Percentiles rank a stretch among this genome's conserved stretches.
These are phyloP conservation scores for Peribatodes rhomboidaria DNA, from an alignment of 2,888 invertebrate species.

Conservation along the genomic window DNA sequence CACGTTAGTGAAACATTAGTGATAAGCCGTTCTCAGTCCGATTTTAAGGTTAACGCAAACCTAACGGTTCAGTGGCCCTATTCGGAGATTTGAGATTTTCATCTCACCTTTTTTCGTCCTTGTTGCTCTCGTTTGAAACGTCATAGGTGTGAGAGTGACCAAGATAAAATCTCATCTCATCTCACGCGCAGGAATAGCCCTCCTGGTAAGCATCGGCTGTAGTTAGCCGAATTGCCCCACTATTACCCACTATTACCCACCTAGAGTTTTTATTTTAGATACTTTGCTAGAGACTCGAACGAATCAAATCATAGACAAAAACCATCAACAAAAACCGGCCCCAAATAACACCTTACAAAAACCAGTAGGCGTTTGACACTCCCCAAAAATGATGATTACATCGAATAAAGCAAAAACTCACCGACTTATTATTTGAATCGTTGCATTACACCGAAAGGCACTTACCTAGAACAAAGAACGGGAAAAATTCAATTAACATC, in stretches of 20 bases:
- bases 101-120: no score
- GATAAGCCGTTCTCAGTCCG: no score
- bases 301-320: constrained; percentile 16
- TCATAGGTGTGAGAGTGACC: no score
- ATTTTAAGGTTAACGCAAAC: no score
- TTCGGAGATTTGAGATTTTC: no score
- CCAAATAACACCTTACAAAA: constrained; percentile 24
- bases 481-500: constrained; percentile 81
- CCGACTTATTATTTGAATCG: constrained; percentile 51
- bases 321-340: background rate
- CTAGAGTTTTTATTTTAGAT: background rate
- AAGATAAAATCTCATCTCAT: no score
- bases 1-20: no score
- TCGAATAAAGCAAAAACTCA: constrained; percentile 42
- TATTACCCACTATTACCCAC: background rate
- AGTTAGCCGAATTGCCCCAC: no score
- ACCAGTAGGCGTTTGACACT: constrained; percentile 20
- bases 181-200: no score
- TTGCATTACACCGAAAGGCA: constrained; percentile 73
- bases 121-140: no score
- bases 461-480: constrained; percentile 76
- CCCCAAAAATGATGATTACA: constrained; percentile 16
- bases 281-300: background rate
- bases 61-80: no score
- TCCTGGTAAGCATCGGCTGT: no score